Base-by-base conservation (phyloP, 2,113 vertebrate species). In the Hymenochirus boettgeri region DNA sequence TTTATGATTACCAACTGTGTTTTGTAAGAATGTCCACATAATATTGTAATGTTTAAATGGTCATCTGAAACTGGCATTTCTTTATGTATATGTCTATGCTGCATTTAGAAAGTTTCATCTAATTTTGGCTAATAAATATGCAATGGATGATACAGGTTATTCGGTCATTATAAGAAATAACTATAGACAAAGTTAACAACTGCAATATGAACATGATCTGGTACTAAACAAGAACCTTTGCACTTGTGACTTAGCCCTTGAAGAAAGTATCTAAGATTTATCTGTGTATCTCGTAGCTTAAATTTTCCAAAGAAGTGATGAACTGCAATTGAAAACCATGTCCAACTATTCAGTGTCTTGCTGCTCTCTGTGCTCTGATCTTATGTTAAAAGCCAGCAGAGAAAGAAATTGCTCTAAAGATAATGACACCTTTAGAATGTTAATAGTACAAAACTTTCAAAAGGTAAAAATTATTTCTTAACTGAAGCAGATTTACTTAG, bases 381-480 rank as follows among this genome's bases (percentile, higher is more conserved):
- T 78, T 45, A 69, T 4, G 60, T 71, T 75, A 79, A 79, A 85
- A 88, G 82, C 76, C 73, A 79, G 75, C 50, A 45, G 70, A 72
- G 61, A 76, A 73, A 70, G 71, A 72, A 73, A 74, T 76, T 75
- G 39, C 77, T 82, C 79, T 82, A 91, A 88, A 91, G 84, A 87
- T 80, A 89, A 88, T 86, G 85, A 88, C 81, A 80, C 81, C 81
- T 86, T 88, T 86, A 87, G 88, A 94, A 94, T 97, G 92, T 88
- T 94, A 93, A 92, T 91, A 90, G 84, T 70, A 76, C 84, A 86
- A 88, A 92, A 91, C 83, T 93, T 92, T 84, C 84, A 86, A 85
- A 88, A 88, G 87, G 82, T 83, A 87, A 90, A 90, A 90, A 93
- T 91, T 88, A 88, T 92, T 91, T 86, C 85, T 88, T 84, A 85